phyloP scores from a whole-genome alignment of 2,113 vertebrate species.

The Eptesicus fuscus region DNA sequence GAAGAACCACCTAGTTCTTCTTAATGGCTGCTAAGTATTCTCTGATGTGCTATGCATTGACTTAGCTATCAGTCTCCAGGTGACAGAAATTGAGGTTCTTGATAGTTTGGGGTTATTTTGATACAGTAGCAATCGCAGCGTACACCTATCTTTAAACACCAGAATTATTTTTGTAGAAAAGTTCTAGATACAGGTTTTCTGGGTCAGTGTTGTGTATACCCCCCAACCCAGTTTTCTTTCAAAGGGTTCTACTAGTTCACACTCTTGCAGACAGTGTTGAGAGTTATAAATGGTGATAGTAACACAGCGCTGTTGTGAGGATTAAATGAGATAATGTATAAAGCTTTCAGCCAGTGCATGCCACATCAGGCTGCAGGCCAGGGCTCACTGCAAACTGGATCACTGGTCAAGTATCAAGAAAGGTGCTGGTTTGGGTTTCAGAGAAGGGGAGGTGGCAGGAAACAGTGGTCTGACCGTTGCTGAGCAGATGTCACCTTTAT shows the following conservation, averaged over 20 bases:
- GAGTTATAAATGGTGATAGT: background rate
- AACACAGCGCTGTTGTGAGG: slow-evolving; percentile 4
- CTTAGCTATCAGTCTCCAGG: background rate
- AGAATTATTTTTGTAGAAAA: slow-evolving; percentile 16
- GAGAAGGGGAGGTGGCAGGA: background rate
- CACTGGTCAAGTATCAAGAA: background rate
- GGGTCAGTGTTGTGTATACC: background rate
- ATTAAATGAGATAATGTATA: slow-evolving; percentile 2
- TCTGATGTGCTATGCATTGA: background rate
- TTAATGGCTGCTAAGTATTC: background rate
- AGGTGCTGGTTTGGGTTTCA: background rate
- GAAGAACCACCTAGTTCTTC: background rate
- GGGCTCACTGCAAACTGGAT: background rate
- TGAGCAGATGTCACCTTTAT: background rate
- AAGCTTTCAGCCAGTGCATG: background rate
- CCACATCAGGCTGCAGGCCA: background rate
- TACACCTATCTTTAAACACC: background rate
- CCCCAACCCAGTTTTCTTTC: background rate
- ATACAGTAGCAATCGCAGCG: background rate
- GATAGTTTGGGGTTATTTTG: background rate
- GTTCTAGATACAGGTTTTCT: background rate
- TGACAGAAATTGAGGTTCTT: background rate
- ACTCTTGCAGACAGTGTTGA: background rate
- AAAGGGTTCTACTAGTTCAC: background rate
- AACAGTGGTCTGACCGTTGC: background rate